Base-by-base conservation (phyloP, 30 jellyfish, hydroid and myxozoan genomes). In the Chrysaora quinquecirrha region DNA sequence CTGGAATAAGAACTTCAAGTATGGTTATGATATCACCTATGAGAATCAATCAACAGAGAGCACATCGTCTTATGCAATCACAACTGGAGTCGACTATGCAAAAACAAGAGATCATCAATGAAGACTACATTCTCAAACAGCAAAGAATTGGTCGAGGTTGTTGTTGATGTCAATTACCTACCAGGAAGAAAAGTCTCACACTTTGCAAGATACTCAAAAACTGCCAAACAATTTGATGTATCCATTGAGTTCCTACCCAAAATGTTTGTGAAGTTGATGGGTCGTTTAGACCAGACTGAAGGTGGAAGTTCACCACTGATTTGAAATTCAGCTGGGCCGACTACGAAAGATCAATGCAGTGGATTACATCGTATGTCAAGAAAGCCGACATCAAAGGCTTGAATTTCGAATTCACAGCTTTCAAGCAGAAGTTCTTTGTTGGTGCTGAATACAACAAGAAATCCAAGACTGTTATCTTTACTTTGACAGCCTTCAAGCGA, bases 171-270 rank as follows among this genome's bases (percentile, higher is more conserved):
- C 65, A 96, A 83, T 76, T 95, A 87, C 78, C 65, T 95, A 0
- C 99, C 97, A 9, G 87, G 86, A 10, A 87, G 90, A 27, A 63
- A 46, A 21, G 87, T 95, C 68, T 63, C 71, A 18, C 97, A 95
- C 63, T 33, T 34, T 24, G 46, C 90, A 64, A 52, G 38, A 22
- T 87, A 76, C 92, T 32, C 30, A 86, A 88, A 79, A 34, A 50
- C 30, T 20, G 70, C 77, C 38, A 82, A 72, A 16, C 82, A 73
- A 46, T 47, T 95, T 18, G 94, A 74, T 10, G 78, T 75, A 35
- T 46, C 94, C 46, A 64, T 95, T 33, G 99, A 95, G 50, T 95
- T 95, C 73, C 71, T 95, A 87, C 99, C 99, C 16, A 95, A 79
- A 80, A 95, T 95, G 99, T 84, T 58, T 66, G 84, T 86, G 50